Percentiles rank a stretch among this genome's conserved stretches.
Conservation (phyloP, 2,888 invertebrate genomes). For the Heliconius sara region DNA sequence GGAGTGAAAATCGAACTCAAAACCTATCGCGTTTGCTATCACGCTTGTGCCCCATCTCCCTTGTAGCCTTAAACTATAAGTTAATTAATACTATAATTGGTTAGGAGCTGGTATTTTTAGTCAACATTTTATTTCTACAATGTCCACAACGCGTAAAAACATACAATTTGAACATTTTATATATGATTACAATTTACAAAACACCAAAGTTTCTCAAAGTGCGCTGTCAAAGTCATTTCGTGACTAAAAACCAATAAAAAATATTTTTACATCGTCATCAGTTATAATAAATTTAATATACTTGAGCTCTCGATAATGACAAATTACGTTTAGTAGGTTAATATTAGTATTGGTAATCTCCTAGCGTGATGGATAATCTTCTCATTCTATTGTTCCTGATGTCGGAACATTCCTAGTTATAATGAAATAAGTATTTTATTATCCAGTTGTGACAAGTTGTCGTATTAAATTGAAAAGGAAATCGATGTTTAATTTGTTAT, state of each 20-base stretch:
- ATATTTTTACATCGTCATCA: slow-evolving; percentile 1
- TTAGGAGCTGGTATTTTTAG: too few species aligned
- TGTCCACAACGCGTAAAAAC: neutral
- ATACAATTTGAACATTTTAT: neutral
- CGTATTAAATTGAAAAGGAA: slow-evolving; percentile 7
- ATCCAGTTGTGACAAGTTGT: slow-evolving; percentile 34
- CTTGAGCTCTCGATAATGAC: slow-evolving; percentile 40
- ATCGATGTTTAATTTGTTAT: slow-evolving; percentile 1
- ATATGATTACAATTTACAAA: neutral
- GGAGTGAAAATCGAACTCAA: too few species aligned
- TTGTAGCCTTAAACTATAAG: slow-evolving; percentile 28
- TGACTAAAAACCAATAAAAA: slow-evolving; percentile 18
- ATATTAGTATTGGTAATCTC: slow-evolving; percentile 42
- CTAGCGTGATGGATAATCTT: slow-evolving; percentile 45
- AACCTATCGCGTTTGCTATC: too few species aligned
- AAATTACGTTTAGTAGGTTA: slow-evolving; percentile 45
- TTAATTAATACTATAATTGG: slow-evolving; percentile 48
- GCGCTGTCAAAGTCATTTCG: neutral
- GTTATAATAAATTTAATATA: slow-evolving; percentile 18
- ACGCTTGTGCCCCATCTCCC: too few species aligned
- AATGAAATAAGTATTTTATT: slow-evolving; percentile 39
- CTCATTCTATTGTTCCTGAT: slow-evolving; percentile 46
- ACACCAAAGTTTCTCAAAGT: neutral
- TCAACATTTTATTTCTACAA: neutral
- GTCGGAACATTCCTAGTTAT: slow-evolving; percentile 44